These are phyloP conservation scores for Oscheius myriophilus DNA, from an alignment of 2,888 invertebrate species.

Conservation along the genomic window DNA sequence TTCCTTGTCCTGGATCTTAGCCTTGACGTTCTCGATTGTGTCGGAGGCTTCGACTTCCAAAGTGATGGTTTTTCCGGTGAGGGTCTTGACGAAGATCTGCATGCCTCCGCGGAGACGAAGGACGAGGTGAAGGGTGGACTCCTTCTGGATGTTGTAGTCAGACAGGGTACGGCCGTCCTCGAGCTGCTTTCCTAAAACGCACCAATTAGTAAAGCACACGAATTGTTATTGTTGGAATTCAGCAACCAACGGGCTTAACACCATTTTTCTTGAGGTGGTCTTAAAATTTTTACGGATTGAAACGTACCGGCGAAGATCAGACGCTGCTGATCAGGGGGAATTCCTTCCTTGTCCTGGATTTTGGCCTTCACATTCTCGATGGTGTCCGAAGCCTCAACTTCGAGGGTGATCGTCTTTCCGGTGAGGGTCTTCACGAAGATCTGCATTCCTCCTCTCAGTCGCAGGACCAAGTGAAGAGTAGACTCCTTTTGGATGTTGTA, in stretches of 20 bases:
- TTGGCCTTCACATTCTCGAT: slow-evolving; percentile 60
- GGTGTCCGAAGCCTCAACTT: slow-evolving; percentile 56
- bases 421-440: slow-evolving; percentile 89
- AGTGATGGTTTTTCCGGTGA: slow-evolving; percentile 87
- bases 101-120: slow-evolving; percentile 75
- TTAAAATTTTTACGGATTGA: too few species aligned
- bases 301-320: slow-evolving; percentile 55
- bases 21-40: slow-evolving; percentile 58
- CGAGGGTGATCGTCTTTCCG: slow-evolving; percentile 82
- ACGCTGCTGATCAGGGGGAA: slow-evolving; percentile 56
- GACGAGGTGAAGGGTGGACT: slow-evolving; percentile 76
- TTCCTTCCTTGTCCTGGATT: slow-evolving; percentile 60
- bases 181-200: slow-evolving; percentile 76
- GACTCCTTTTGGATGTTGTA: slow-evolving; percentile 60
- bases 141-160: slow-evolving; percentile 94
- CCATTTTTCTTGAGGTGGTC: too few species aligned
- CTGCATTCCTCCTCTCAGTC: slow-evolving; percentile 79
- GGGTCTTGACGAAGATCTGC: slow-evolving; percentile 91
- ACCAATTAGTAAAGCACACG: too few species aligned
- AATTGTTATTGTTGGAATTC: too few species aligned
- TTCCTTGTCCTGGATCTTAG: slow-evolving; percentile 57
- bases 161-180: slow-evolving; percentile 92
- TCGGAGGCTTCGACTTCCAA: slow-evolving; percentile 54
- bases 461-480: slow-evolving; percentile 55
- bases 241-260: too few species aligned